phyloP scores from a whole-genome alignment of 2,888 invertebrate genomes.

The Trissolcus brochymenae region DNA sequence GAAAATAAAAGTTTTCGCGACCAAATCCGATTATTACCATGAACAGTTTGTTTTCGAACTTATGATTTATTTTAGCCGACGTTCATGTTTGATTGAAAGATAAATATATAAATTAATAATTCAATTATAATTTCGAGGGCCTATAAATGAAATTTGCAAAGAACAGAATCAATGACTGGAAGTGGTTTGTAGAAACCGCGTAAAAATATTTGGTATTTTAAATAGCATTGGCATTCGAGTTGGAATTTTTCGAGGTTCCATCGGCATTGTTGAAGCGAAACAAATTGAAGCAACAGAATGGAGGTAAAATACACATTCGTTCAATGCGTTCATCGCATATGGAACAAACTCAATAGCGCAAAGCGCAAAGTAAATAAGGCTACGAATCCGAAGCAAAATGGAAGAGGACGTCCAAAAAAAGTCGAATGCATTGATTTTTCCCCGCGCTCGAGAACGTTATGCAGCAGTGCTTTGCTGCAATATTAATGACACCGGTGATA shows the following conservation, averaged over 20 bases:
- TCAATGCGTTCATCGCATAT: conserved; percentile 37
- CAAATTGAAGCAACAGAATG: conserved; percentile 40
- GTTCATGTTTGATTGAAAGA: too few relatives aligned
- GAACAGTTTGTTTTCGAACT: too few relatives aligned
- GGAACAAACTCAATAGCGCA: conserved; percentile 37
- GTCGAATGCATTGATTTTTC: conserved; percentile 53
- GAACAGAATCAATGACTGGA: background rate
- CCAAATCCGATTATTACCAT: background rate
- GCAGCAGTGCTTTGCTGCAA: conserved; percentile 46
- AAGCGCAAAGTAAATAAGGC: conserved; percentile 44
- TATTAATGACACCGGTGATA: conserved; percentile 52
- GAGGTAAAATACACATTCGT: conserved; percentile 30
- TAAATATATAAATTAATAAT: too few relatives aligned
- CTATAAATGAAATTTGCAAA: too few relatives aligned
- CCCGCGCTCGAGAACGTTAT: conserved; percentile 34
- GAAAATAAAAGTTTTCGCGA: background rate
- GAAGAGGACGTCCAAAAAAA: conserved; percentile 32
- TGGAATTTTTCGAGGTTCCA: conserved; percentile 18
- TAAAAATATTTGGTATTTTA: conserved; percentile 23
- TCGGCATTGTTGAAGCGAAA: conserved; percentile 40
- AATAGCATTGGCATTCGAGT: conserved; percentile 19
- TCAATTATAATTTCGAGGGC: too few relatives aligned
- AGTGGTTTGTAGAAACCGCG: too few relatives aligned
- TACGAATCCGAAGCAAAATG: background rate
- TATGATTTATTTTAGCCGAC: too few relatives aligned